A percentile compares a stretch with the other conserved stretches of the same genome.
phyloP scores from a whole-genome alignment of 2,113 vertebrate species.

The Chaetorhynchus papuensis region DNA sequence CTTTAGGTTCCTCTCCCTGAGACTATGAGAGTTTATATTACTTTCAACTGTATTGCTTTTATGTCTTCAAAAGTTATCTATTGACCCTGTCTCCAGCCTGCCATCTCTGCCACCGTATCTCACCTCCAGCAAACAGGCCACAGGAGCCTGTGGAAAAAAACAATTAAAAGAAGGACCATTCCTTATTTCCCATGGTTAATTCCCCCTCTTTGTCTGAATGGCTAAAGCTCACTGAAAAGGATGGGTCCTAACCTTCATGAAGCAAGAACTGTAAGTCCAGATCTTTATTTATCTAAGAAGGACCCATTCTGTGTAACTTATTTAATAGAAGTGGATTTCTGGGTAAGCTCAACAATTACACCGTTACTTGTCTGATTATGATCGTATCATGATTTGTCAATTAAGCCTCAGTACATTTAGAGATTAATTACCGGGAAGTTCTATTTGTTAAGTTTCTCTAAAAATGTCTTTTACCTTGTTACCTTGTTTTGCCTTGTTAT shows the following conservation, averaged over 20 bases:
- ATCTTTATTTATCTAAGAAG: neutral
- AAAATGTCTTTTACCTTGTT: neutral
- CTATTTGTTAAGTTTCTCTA: neutral
- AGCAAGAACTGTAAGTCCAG: neutral
- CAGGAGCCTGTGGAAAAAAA: neutral
- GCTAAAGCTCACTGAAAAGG: neutral
- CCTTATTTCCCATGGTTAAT: neutral
- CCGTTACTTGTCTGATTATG: neutral
- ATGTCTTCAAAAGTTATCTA: neutral
- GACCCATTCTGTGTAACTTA: neutral
- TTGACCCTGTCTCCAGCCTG: neutral
- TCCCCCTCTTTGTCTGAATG: neutral
- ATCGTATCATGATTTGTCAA: neutral
- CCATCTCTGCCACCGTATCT: neutral
- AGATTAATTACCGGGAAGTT: slow-evolving; percentile 23
- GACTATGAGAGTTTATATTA: neutral
- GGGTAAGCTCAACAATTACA: neutral
- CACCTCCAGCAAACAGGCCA: neutral
- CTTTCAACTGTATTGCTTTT: neutral
- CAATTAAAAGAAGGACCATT: neutral
- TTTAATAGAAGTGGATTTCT: neutral
- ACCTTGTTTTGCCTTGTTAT: neutral
- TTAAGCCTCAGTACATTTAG: neutral
- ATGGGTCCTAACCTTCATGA: neutral
- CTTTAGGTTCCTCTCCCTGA: neutral